phyloP scores from a whole-genome alignment of 2,113 vertebrate species.

The Glaucomys volans region DNA sequence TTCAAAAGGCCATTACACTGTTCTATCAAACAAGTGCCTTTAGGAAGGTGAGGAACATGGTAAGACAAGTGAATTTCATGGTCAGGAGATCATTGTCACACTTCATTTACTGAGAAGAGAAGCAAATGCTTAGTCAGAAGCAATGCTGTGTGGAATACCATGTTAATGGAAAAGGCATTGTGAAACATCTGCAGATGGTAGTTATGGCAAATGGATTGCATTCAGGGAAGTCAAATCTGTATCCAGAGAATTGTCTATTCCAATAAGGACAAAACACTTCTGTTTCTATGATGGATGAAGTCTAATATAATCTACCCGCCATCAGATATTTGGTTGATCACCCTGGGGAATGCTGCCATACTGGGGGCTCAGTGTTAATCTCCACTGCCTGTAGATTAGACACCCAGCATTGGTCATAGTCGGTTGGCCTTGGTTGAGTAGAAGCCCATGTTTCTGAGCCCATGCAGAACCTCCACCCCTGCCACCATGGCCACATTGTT shows the following conservation, averaged over 20 bases:
- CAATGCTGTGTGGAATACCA: background rate
- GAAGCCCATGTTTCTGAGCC: background rate
- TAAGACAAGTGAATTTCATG: background rate
- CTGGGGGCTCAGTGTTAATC: background rate
- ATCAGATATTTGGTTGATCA: background rate
- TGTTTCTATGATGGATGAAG: background rate
- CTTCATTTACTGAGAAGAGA: background rate
- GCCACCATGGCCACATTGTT: background rate
- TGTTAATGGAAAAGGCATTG: background rate
- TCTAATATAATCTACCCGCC: background rate
- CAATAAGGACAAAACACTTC: background rate
- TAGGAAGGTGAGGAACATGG: background rate
- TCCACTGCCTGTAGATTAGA: background rate
- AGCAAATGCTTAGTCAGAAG: background rate
- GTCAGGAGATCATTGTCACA: background rate
- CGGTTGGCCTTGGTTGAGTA: background rate
- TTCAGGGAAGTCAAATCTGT: background rate
- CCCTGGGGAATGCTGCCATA: background rate
- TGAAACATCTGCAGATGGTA: background rate
- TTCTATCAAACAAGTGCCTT: background rate
- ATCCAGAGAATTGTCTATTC: background rate
- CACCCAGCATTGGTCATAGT: background rate
- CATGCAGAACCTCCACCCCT: background rate
- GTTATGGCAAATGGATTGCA: background rate
- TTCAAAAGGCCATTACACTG: background rate